A percentile compares a stretch with the other conserved stretches of the same genome.
phyloP scores from a whole-genome alignment of 2,888 invertebrate species.

The Eristalis arbustorum region DNA sequence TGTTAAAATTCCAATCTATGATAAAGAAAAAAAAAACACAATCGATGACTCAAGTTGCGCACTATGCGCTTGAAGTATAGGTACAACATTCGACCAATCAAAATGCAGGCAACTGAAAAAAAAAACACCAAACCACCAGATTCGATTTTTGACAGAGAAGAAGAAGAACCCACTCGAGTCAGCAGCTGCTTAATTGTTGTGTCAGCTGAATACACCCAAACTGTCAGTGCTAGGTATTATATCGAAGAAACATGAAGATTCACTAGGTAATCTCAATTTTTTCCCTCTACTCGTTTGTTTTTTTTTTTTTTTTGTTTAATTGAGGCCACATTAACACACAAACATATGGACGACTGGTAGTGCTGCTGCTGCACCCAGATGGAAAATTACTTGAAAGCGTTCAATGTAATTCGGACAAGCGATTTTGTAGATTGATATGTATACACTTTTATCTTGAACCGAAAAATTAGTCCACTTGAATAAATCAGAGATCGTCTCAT shows the following conservation, averaged over 20 bases:
- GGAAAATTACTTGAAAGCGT: slow-evolving; percentile 23
- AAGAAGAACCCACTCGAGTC: not conserved
- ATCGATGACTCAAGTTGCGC: not conserved
- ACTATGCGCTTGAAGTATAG: not conserved
- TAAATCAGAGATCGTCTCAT: not conserved
- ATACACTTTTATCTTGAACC: not conserved
- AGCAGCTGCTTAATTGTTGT: slow-evolving; percentile 7
- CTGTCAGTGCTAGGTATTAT: not conserved
- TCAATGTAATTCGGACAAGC: slow-evolving; percentile 10
- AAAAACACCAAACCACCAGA: not conserved
- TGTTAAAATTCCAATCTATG: not conserved
- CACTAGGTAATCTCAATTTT: slow-evolving; percentile 7
- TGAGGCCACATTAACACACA: slow-evolving; percentile 17
- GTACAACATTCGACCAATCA: not conserved
- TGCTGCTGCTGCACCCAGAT: slow-evolving; percentile 5
- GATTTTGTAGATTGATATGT: not conserved
- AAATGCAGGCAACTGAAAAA: not conserved
- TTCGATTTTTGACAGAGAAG: not conserved
- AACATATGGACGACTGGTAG: not conserved
- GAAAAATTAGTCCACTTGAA: not conserved
- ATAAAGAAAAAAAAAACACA: not conserved
- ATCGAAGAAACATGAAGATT: not conserved
- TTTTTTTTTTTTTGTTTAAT: not conserved
- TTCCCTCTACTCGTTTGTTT: not conserved
- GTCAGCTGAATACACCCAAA: not conserved